These are phyloP conservation scores for Phalacrocorax pelagicus DNA, from an alignment of 2,113 vertebrate species.

Conservation along the genomic window DNA sequence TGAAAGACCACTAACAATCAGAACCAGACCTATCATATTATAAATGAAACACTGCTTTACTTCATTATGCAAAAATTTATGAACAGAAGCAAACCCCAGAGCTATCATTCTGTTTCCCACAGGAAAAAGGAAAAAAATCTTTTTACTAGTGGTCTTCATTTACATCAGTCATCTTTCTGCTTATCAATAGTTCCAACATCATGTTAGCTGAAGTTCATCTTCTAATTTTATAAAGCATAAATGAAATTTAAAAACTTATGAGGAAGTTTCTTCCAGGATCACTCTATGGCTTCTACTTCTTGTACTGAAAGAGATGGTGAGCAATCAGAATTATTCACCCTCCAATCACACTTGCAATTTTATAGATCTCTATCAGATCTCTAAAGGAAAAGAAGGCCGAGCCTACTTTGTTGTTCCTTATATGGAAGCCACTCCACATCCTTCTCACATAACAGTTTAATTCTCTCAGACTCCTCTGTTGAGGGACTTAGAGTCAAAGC, in stretches of 20 bases:
- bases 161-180: not conserved
- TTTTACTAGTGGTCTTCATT: not conserved
- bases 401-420: not conserved
- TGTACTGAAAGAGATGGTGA: not conserved
- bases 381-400: not conserved
- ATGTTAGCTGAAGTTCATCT: not conserved
- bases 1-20: not conserved
- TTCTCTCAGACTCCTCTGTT: not conserved
- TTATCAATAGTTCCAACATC: not conserved
- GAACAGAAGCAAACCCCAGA: not conserved
- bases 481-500: not conserved
- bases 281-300: not conserved
- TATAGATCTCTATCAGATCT: not conserved
- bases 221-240: not conserved
- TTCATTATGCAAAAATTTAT: not conserved
- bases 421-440: not conserved
- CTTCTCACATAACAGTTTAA: not conserved
- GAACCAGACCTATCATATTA: not conserved
- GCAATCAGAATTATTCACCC: not conserved
- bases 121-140: not conserved
- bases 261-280: not conserved
- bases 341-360: not conserved
- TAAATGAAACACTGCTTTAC: not conserved
- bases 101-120: not conserved
- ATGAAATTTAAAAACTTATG: not conserved